These are phyloP conservation scores for Scrobipalpa atriplicella DNA, from an alignment of 2,888 invertebrate species.

Conservation along the genomic window DNA sequence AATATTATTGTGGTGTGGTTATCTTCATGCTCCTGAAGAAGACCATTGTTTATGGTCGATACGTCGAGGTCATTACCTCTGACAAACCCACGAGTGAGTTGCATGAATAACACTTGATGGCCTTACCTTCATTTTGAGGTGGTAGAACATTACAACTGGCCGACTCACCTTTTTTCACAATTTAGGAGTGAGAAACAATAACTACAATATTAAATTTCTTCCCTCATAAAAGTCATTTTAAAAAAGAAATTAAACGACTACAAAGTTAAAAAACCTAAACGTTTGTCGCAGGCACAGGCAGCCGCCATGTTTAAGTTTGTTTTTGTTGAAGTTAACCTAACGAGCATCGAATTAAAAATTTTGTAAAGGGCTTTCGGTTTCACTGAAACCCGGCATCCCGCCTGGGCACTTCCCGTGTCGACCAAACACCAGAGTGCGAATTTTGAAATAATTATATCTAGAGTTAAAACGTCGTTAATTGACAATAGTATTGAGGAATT, in stretches of 20 bases:
- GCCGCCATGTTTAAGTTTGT: neutral
- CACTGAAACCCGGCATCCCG: neutral
- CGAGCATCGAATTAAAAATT: slow-evolving; percentile 66
- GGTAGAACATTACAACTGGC: too few species aligned
- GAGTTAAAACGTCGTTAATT: too few species aligned
- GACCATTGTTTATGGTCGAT: too few species aligned
- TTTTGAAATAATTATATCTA: too few species aligned
- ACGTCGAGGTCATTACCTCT: too few species aligned
- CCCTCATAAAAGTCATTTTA: neutral
- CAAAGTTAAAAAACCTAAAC: neutral
- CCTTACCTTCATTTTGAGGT: too few species aligned
- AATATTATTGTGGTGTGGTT: too few species aligned
- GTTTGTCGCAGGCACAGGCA: neutral
- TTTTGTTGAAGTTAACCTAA: slow-evolving; percentile 41
- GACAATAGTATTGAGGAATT: too few species aligned
- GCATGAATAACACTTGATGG: too few species aligned
- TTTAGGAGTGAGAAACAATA: neutral
- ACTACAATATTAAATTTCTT: neutral
- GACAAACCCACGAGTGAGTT: too few species aligned
- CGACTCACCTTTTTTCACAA: neutral
- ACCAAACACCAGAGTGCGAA: neutral
- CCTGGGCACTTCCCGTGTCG: neutral
- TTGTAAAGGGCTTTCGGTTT: slow-evolving; percentile 44
- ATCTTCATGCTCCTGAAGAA: too few species aligned
- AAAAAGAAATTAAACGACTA: neutral